phyloP scores from a whole-genome alignment of 2,113 vertebrate species.

The Pelecanoides urinatrix region DNA sequence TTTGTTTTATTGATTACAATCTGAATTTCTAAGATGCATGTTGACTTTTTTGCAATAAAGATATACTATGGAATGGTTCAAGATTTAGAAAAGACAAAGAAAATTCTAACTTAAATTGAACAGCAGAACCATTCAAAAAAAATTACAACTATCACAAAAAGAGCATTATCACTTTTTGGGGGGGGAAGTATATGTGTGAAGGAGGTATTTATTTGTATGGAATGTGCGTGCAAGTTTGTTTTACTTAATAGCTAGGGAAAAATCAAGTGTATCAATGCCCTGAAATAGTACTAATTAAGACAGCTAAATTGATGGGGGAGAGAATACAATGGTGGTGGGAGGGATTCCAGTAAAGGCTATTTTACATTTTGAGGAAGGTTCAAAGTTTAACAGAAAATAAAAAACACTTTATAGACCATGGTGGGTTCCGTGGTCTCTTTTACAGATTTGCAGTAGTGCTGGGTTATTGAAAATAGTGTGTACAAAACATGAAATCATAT shows the following conservation, averaged over 20 bases:
- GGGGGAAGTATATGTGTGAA: neutral
- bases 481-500: fast-evolving
- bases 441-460: fast-evolving
- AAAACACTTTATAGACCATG: fast-evolving
- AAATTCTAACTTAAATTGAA: constrained; percentile 68
- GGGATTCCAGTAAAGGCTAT: neutral
- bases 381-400: neutral
- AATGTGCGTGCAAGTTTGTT: no score
- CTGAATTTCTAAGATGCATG: constrained; percentile 99
- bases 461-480: fast-evolving
- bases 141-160: constrained; percentile 77
- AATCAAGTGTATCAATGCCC: neutral
- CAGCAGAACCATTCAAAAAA: constrained; percentile 87
- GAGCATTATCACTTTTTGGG: constrained; percentile 74
- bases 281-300: fast-evolving
- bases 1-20: constrained; percentile 97
- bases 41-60: constrained; percentile 99
- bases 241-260: neutral
- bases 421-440: neutral
- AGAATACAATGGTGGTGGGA: fast-evolving
- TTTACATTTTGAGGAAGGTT: no score
- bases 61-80: constrained; percentile 87
- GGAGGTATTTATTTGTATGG: neutral
- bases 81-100: constrained; percentile 64
- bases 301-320: fast-evolving